phyloP scores from a whole-genome alignment of 2,113 vertebrate genomes.

The mouse (Mus musculus) region GRCm39 chr17:12922501-12923000 shows the following conservation, averaged over 20 bases:
- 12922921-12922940: not conserved
- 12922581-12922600: not conserved
- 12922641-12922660: not conserved
- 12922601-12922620: not conserved
- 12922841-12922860: not conserved
- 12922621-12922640: not conserved
- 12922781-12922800: not conserved
- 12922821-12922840: accelerated
- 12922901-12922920: not conserved
- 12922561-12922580: not conserved
- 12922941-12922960: not conserved
- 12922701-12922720: not conserved
- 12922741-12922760: not conserved
- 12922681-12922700: not conserved
- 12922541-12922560: not conserved
- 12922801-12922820: not conserved
- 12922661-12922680: not conserved
- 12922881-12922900: too few relatives aligned
- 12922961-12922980: not conserved
- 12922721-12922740: not conserved
- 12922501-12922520: not conserved
- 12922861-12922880: not conserved
- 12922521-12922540: not conserved
- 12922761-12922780: not conserved
- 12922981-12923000: accelerated